phyloP scores from a whole-genome alignment of 2,113 vertebrate genomes.

The Sturnira hondurensis region DNA sequence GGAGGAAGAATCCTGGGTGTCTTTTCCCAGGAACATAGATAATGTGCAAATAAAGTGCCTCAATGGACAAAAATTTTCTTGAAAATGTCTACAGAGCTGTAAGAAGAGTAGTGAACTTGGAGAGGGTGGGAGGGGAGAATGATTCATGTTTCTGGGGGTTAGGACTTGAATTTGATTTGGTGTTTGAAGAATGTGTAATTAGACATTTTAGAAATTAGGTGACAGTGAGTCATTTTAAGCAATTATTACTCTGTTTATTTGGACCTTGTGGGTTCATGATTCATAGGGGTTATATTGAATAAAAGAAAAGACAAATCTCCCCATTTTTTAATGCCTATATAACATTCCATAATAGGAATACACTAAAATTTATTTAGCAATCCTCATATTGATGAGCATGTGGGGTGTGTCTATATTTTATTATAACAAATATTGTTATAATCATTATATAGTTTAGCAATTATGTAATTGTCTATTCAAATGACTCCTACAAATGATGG shows the following conservation, averaged over 20 bases:
- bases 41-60: neutral
- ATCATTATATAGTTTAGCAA: slow-evolving; percentile 19
- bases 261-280: neutral
- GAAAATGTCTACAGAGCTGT: neutral
- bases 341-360: neutral
- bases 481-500: neutral
- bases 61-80: neutral
- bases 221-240: neutral
- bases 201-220: neutral
- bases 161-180: neutral
- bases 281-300: neutral
- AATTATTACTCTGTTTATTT: neutral
- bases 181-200: neutral
- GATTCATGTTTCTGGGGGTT: neutral
- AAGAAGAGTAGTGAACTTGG: neutral
- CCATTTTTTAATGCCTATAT: neutral
- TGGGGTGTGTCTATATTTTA: slow-evolving; percentile 9
- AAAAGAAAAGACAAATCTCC: neutral
- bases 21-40: neutral
- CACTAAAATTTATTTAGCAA: neutral
- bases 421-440: slow-evolving; percentile 19
- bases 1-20: neutral
- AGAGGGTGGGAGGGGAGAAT: neutral
- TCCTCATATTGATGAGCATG: neutral
- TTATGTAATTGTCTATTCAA: neutral